Percentiles rank a stretch among this genome's conserved stretches.
Conservation (phyloP, 1,140 invertebrate species). For the Halyomorpha halys region DNA sequence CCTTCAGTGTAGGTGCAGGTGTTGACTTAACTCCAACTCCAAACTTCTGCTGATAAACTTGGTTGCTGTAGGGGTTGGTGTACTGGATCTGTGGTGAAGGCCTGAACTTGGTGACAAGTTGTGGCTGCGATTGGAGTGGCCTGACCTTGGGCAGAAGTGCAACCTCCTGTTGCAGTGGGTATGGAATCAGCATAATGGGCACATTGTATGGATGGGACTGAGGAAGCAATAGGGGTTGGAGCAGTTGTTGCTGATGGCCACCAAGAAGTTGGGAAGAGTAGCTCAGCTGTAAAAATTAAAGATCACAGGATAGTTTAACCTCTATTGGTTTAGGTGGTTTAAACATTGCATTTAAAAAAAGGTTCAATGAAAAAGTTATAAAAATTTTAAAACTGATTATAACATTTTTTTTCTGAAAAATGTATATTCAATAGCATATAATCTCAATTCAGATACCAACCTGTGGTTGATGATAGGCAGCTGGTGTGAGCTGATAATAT, state of each 20-base stretch:
- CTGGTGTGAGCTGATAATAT: background rate
- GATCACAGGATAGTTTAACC: too few relatives aligned
- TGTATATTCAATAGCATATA: too few relatives aligned
- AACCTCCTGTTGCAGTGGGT: background rate
- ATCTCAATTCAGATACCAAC: background rate
- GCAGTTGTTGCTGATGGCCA: background rate
- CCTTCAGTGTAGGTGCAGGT: background rate
- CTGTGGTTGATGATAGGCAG: slow-evolving; percentile 8
- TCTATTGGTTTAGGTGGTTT: too few relatives aligned
- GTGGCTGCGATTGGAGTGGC: background rate
- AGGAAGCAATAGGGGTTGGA: background rate
- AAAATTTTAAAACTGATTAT: too few relatives aligned
- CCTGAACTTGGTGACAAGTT: background rate
- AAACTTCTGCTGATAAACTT: slow-evolving; percentile 7
- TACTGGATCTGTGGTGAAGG: slow-evolving; percentile 13
- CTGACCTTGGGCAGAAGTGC: background rate
- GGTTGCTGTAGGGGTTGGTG: slow-evolving; percentile 9
- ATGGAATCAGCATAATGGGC: slow-evolving; percentile 7
- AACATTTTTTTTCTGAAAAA: too few relatives aligned
- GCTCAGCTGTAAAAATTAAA: too few relatives aligned
- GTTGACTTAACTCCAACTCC: background rate
- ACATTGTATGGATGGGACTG: slow-evolving; percentile 7
- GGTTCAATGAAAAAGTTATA: too few relatives aligned
- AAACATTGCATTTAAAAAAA: too few relatives aligned
- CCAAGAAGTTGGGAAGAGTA: background rate